phyloP scores from a whole-genome alignment of 2,888 invertebrate species.

The Calameuta filiformis region DNA sequence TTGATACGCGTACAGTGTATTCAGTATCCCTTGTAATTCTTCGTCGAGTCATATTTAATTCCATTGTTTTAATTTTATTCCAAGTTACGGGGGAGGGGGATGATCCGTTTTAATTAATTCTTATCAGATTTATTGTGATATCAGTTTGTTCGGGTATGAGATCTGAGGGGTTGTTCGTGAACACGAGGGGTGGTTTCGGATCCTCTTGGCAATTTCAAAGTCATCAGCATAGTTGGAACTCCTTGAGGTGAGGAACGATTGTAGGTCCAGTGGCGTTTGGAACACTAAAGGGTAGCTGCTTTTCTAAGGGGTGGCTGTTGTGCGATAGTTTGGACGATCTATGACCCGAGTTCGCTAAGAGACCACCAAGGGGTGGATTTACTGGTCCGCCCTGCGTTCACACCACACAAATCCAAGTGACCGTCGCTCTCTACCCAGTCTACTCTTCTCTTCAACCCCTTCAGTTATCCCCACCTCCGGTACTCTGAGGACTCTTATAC shows the following conservation, averaged over 20 bases:
- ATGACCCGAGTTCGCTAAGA: slow-evolving; percentile 63
- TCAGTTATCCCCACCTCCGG: not conserved
- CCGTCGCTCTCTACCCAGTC: slow-evolving; percentile 44
- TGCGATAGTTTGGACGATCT: slow-evolving; percentile 63
- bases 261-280: slow-evolving; percentile 37
- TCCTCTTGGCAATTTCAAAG: slow-evolving; percentile 37
- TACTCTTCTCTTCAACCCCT: slow-evolving; percentile 25
- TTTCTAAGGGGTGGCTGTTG: slow-evolving; percentile 51
- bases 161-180: not conserved
- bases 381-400: slow-evolving; percentile 63
- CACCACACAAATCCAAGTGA: slow-evolving; percentile 66
- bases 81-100: too few relatives aligned
- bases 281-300: slow-evolving; percentile 44
- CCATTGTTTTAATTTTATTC: not conserved
- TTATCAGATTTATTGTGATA: not conserved
- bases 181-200: not conserved
- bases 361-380: slow-evolving; percentile 65
- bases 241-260: slow-evolving; percentile 34
- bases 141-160: not conserved
- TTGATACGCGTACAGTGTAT: not conserved
- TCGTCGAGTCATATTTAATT: not conserved
- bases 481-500: not conserved
- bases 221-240: slow-evolving; percentile 51
- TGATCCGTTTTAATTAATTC: not conserved
- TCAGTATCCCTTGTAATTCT: not conserved